Percentiles rank a stretch among this genome's conserved stretches.
Evolutionary conservation across 2,113 vertebrate species (phyloP).

Genomic region (Crotalus tigris): DNA sequence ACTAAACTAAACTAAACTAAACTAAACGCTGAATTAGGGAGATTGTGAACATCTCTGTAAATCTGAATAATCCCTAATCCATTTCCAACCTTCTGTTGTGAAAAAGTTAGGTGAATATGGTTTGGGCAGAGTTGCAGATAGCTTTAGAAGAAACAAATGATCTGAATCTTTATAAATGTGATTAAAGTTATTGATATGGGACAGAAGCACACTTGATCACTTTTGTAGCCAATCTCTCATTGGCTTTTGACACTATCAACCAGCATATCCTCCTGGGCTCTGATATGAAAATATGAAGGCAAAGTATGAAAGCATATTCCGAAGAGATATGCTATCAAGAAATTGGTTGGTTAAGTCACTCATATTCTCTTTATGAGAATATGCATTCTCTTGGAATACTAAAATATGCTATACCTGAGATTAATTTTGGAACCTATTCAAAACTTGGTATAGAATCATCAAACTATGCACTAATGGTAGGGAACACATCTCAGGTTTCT

Average conservation of each 20-base stretch:
- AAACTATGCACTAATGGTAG: background rate
- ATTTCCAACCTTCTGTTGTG: background rate
- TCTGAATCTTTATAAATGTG: background rate
- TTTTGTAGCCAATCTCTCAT: background rate
- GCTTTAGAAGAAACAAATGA: background rate
- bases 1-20: too few relatives aligned
- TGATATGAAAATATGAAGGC: background rate
- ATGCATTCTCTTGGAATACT: background rate
- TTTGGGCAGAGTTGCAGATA: background rate
- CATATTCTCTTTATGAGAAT: background rate
- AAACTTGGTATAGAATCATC: background rate
- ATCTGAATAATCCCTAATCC: background rate
- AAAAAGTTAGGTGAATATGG: background rate
- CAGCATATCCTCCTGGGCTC: background rate
- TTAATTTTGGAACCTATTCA: background rate
- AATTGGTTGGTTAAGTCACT: background rate
- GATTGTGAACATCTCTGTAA: background rate
- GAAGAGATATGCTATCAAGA: background rate
- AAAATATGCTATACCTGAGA: background rate
- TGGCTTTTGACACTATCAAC: background rate
- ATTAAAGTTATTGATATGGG: background rate
- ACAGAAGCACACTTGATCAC: background rate
- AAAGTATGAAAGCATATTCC: background rate
- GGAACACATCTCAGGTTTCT: background rate
- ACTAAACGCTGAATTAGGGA: background rate